Evolutionary conservation across 2,888 invertebrate genomes (phyloP).

Genomic region (Macaria liturata): DNA sequence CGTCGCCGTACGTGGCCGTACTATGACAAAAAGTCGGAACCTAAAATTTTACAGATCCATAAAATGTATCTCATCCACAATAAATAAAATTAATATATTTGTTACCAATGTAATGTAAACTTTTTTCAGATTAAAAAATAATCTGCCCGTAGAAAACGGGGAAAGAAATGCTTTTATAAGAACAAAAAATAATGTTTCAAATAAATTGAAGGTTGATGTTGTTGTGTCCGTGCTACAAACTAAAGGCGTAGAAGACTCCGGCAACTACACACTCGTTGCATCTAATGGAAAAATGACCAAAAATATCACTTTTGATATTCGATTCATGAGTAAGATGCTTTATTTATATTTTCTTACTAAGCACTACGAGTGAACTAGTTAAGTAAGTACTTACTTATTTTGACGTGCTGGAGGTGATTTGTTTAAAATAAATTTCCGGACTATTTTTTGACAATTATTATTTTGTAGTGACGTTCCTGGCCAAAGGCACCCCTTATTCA

Average conservation of each 20-base stretch:
- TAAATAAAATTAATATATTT: too few relatives aligned
- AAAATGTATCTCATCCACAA: too few relatives aligned
- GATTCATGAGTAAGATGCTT: slow-evolving; percentile 48
- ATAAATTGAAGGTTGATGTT: slow-evolving; percentile 22
- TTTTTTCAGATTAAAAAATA: slow-evolving; percentile 42
- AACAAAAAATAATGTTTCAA: neutral
- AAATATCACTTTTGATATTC: slow-evolving; percentile 44
- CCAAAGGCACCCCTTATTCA: too few relatives aligned
- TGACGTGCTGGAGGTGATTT: too few relatives aligned
- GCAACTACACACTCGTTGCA: slow-evolving; percentile 58
- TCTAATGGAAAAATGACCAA: slow-evolving; percentile 44
- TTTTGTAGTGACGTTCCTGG: too few relatives aligned
- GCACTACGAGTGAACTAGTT: too few relatives aligned
- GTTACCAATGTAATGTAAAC: neutral
- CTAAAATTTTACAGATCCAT: too few relatives aligned
- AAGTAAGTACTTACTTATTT: too few relatives aligned
- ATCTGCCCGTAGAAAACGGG: neutral
- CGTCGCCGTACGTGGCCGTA: too few relatives aligned
- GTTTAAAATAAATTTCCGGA: too few relatives aligned
- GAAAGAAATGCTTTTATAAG: slow-evolving; percentile 7
- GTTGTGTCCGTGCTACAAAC: slow-evolving; percentile 41
- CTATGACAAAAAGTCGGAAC: too few relatives aligned
- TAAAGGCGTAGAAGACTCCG: slow-evolving; percentile 51
- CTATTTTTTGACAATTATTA: too few relatives aligned
- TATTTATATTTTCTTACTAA: neutral